A percentile compares a stretch with the other conserved stretches of the same genome.
phyloP scores from a whole-genome alignment of 2,797 vertebrate species.

The Sebastes baramenuke region DNA sequence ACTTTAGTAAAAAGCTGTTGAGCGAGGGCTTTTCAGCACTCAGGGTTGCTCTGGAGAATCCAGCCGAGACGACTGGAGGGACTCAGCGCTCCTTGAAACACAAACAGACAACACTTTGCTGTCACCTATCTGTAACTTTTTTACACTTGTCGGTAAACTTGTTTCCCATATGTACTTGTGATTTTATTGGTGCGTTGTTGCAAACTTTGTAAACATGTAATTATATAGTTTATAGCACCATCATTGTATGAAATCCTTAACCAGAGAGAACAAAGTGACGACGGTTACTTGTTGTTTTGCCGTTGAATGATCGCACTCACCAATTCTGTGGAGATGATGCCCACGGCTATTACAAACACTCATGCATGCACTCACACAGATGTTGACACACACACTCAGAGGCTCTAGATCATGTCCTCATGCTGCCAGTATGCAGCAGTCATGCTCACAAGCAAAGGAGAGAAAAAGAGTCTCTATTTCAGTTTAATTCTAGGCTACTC shows the following conservation, averaged over 20 bases:
- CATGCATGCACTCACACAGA: conserved; percentile 7
- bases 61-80: not conserved
- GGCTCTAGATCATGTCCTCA: conserved; percentile 46
- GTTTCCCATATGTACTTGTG: not conserved
- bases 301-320: conserved; percentile 30
- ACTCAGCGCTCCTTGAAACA: not conserved
- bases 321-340: conserved; percentile 36
- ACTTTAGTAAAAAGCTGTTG: conserved; percentile 37
- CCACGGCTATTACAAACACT: conserved; percentile 31
- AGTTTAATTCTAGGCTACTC: conserved; percentile 68
- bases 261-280: not conserved
- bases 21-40: conserved; percentile 21
- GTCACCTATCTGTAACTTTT: not conserved
- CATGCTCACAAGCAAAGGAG: conserved; percentile 28
- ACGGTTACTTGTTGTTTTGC: conserved; percentile 13
- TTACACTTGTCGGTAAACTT: not conserved
- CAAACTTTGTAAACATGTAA: not conserved
- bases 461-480: conserved; percentile 59
- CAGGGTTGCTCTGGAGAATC: conserved; percentile 7
- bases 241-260: not conserved
- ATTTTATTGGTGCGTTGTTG: not conserved
- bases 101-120: not conserved
- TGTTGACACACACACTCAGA: not conserved
- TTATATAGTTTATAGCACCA: not conserved
- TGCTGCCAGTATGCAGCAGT: conserved; percentile 29